These are phyloP conservation scores for Ophioninae sp. DNA, from an alignment of 2,888 invertebrate species.

Conservation along the genomic window DNA sequence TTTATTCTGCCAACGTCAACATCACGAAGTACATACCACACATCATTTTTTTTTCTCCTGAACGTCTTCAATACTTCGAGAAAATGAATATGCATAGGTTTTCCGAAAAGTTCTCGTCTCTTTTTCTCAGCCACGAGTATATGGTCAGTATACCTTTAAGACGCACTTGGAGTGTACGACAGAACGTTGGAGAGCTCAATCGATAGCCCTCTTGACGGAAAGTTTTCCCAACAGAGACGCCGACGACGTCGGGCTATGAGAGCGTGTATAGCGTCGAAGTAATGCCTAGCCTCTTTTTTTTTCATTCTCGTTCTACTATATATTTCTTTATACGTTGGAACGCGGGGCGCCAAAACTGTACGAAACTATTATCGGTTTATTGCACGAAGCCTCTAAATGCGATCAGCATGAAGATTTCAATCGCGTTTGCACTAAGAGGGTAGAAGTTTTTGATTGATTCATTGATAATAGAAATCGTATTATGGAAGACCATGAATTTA, in stretches of 20 bases:
- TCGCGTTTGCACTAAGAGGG: neutral
- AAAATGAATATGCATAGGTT: neutral
- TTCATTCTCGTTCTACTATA: neutral
- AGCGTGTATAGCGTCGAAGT: neutral
- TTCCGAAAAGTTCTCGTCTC: neutral
- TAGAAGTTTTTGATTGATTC: constrained; percentile 11
- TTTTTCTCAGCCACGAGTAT: neutral
- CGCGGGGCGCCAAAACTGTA: constrained; percentile 14
- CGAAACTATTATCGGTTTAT: constrained; percentile 15
- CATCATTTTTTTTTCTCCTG: neutral
- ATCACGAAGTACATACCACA: neutral
- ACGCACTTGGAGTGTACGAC: constrained; percentile 19
- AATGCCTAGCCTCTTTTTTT: constrained; percentile 28
- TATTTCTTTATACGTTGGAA: neutral
- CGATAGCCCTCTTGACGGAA: constrained; percentile 56
- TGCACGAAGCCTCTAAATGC: neutral
- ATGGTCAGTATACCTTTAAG: constrained; percentile 15
- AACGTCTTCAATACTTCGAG: neutral
- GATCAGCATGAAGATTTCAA: neutral
- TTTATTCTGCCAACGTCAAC: neutral
- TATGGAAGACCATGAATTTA: neutral
- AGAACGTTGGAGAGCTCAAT: constrained; percentile 44
- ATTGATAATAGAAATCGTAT: neutral
- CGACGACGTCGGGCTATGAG: constrained; percentile 2
- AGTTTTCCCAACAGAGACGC: constrained; percentile 50